Percentiles rank a stretch among this genome's conserved stretches.
Conservation (phyloP, 2,797 vertebrate genomes). For the Anguilla megastoma region DNA sequence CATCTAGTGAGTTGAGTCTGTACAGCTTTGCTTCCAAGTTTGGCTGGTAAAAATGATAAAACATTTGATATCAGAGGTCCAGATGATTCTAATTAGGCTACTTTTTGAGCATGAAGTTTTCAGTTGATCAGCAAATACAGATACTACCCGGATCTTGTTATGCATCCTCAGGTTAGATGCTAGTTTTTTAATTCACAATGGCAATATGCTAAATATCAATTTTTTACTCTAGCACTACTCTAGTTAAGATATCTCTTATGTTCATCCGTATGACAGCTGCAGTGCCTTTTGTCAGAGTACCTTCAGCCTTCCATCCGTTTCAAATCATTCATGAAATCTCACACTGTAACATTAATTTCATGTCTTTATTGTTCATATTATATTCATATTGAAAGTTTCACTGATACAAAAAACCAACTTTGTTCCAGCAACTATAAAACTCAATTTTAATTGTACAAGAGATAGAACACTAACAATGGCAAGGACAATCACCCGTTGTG, state of each 20-base stretch:
- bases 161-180: too few species aligned
- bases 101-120: too few species aligned
- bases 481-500: slow-evolving; percentile 2
- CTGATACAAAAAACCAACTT: slow-evolving; percentile 63
- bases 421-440: slow-evolving; percentile 43
- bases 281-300: background rate
- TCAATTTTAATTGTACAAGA: slow-evolving; percentile 59
- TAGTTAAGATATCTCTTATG: background rate
- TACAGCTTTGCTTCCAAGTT: too few species aligned
- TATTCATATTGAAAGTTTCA: slow-evolving; percentile 67
- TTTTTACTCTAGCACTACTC: too few species aligned
- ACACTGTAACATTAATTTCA: slow-evolving; percentile 42
- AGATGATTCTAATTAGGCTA: too few species aligned
- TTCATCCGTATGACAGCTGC: background rate
- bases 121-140: too few species aligned
- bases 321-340: background rate
- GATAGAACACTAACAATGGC: slow-evolving; percentile 42
- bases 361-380: slow-evolving; percentile 71
- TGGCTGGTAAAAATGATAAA: too few species aligned
- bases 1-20: too few species aligned
- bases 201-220: too few species aligned
- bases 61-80: too few species aligned
- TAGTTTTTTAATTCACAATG: too few species aligned
- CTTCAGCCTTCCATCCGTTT: background rate
- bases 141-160: too few species aligned